Base-by-base conservation (phyloP, 2,888 invertebrate genomes). In the Sarcophaga carnaria region DNA sequence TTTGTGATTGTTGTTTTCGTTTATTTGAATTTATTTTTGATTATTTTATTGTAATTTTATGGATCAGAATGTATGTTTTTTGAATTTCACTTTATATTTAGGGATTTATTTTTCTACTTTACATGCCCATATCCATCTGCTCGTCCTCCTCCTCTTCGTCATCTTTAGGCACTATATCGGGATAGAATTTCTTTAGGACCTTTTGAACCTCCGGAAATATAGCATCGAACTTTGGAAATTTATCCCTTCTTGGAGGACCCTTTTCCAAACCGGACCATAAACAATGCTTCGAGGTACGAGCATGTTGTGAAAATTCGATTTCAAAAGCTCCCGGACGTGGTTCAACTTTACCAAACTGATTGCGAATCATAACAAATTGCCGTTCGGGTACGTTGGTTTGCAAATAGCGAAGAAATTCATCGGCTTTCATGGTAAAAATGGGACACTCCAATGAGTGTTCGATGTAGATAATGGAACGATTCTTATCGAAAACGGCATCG, bases 171-270 rank as follows among this genome's bases (percentile, higher is more conserved):
- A 85, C 12, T 10, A 22, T 12, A 64, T 92, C 92, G 12, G 92
- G 88, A 80, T 93, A 92, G 88, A 92, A 92, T 81, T 92, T 92
- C 87, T 90, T 92, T 12, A 93, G 83, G 0, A 93, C 64, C 22
- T 83, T 89, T 10, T 89, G 88, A 14, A 93, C 89, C 59, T 91
- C 90, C 6, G 91, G 90, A 14, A 93, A 74, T 0, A 93, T 79
- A 0, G 70, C 10, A 10, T 90, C 90, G 70, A 87, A 93, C 3
- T 86, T 70, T 0, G 47, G 22, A 86, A 93, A 92, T 88, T 93
- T 93, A 76, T 93, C 93, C 4, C 91, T 90, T 2, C 93, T 88
- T 3, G 93, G 93, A 3, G 93, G 93, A 4, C 93, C 93, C 22
- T 86, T 89, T 0, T 89, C 88, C 11, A 93, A 20, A 4, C 93